Evolutionary conservation across 1,140 invertebrate genomes (phyloP).

Genomic region (Bombus balteatus): DNA sequence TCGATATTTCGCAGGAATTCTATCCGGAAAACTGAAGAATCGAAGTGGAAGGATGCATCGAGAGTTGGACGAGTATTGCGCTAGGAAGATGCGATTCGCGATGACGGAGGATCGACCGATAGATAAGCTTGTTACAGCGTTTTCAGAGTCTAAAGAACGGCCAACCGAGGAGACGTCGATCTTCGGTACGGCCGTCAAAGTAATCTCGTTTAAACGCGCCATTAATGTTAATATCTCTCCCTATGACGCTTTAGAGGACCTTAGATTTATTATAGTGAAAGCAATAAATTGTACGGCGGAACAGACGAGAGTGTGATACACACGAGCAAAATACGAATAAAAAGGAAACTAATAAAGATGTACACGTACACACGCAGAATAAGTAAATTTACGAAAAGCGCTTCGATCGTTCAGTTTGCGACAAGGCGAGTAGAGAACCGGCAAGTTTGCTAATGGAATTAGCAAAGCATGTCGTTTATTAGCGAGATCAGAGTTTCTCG

Average conservation of each 20-base stretch:
- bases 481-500: not conserved
- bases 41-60: not conserved
- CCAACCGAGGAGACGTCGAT: not conserved
- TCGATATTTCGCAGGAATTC: not conserved
- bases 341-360: not conserved
- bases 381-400: slow-evolving; percentile 24
- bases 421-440: not conserved
- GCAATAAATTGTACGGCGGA: slow-evolving; percentile 54
- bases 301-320: not conserved
- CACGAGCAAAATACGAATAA: not conserved
- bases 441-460: not conserved
- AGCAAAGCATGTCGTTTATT: slow-evolving; percentile 11
- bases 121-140: slow-evolving; percentile 54
- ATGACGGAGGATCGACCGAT: slow-evolving; percentile 33
- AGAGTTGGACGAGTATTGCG: not conserved
- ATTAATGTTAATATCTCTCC: slow-evolving; percentile 56
- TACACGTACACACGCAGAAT: not conserved
- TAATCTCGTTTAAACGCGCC: slow-evolving; percentile 35
- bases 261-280: slow-evolving; percentile 57
- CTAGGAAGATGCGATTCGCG: not conserved
- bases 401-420: slow-evolving; percentile 42
- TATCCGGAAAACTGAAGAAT: not conserved
- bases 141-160: slow-evolving; percentile 42
- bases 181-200: slow-evolving; percentile 1
- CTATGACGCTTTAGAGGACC: slow-evolving; percentile 51